Evolutionary conservation across 2,888 invertebrate genomes (phyloP).

Genomic region (Caenorhabditis sp.): DNA sequence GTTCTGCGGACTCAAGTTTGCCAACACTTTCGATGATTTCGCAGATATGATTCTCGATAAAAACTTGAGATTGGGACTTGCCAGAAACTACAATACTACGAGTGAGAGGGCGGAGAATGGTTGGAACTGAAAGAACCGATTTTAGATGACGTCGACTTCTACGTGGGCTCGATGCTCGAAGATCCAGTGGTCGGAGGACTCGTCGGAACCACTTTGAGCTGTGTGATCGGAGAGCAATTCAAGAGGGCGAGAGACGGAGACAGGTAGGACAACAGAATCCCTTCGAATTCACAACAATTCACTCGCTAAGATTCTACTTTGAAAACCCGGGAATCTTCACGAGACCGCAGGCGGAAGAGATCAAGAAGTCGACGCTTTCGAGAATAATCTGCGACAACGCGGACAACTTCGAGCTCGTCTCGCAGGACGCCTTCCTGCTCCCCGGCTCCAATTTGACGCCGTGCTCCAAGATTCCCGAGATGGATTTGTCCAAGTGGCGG

Average conservation of each 20-base stretch:
- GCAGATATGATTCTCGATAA: constrained; percentile 86
- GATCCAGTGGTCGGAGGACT: constrained; percentile 80
- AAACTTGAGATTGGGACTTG: constrained; percentile 86
- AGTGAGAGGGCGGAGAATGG: constrained; percentile 53
- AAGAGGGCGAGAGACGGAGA: constrained; percentile 81
- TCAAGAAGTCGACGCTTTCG: constrained; percentile 89
- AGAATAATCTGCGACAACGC: constrained; percentile 90
- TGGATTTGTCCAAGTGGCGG: constrained; percentile 76
- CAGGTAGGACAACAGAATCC: constrained; percentile 79
- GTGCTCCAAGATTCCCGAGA: constrained; percentile 71
- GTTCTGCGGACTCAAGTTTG: constrained; percentile 88
- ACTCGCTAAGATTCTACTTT: constrained; percentile 80
- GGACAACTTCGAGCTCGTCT: constrained; percentile 66
- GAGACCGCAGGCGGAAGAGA: constrained; percentile 85
- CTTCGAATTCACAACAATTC: background rate
- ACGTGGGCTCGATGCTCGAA: constrained; percentile 81
- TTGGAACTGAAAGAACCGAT: constrained; percentile 7
- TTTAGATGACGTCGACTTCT: constrained; percentile 81
- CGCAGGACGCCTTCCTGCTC: constrained; percentile 68
- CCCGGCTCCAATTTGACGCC: constrained; percentile 70
- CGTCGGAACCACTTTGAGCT: constrained; percentile 81
- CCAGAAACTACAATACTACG: constrained; percentile 73
- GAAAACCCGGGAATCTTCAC: constrained; percentile 80
- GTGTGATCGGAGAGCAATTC: constrained; percentile 81
- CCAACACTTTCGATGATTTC: constrained; percentile 85